Evolutionary conservation across 2,888 invertebrate genomes (phyloP).

Genomic region (Drosophila putrida): DNA sequence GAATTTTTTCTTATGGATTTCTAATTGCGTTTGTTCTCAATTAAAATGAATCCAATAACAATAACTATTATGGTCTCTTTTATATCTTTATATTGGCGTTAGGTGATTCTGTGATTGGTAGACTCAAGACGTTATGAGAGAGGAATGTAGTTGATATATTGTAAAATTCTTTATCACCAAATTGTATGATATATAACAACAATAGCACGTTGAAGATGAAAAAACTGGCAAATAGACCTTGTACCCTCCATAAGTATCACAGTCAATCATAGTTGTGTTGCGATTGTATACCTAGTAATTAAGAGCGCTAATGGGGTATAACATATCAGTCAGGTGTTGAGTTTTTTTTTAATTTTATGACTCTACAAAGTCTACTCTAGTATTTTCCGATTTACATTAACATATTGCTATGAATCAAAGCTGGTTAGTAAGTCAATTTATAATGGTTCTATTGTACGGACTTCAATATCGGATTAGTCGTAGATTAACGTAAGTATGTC

Average conservation of each 20-base stretch:
- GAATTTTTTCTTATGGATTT: not conserved
- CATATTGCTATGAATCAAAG: no score
- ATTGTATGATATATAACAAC: slow-evolving; percentile 17
- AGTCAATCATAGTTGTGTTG: slow-evolving; percentile 26
- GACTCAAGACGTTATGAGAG: not conserved
- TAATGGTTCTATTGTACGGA: no score
- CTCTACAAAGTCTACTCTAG: not conserved
- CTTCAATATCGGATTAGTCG: no score
- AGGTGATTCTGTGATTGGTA: not conserved
- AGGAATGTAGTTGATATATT: not conserved
- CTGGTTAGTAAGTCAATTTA: no score
- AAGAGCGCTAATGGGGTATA: not conserved
- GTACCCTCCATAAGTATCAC: slow-evolving; percentile 3
- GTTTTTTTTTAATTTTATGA: no score
- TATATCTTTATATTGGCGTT: not conserved
- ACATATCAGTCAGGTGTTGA: not conserved
- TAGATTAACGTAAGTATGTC: not conserved
- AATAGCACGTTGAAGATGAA: slow-evolving; percentile 7
- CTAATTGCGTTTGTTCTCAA: not conserved
- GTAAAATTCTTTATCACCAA: slow-evolving; percentile 7
- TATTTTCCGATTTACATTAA: not conserved
- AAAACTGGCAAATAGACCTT: slow-evolving; percentile 16
- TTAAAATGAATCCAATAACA: not conserved
- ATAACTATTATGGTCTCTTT: not conserved
- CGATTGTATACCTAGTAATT: slow-evolving; percentile 18